Evolutionary conservation across 1,140 invertebrate species (phyloP), one percentile per base, ranked within the genome.

Genomic region (Halyomorpha halys): DNA sequence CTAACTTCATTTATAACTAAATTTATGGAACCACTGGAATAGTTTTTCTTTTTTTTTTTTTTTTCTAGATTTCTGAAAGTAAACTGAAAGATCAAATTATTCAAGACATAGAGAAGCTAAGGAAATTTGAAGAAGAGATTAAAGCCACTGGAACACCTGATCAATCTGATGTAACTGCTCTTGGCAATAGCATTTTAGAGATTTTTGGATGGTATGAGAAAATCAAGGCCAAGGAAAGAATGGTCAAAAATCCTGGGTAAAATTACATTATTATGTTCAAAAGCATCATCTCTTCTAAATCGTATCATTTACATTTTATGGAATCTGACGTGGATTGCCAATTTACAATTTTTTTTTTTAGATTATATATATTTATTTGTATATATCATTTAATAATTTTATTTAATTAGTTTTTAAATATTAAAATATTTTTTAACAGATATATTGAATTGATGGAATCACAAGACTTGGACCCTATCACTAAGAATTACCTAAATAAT

Each of bases 381-480:
- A 30, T 30, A 8, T 30, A 30, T 4, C n/a, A n/a, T 3, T 3
- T 4, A 3, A 39, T 39, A 11, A 11, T 39, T 39, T 39, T 1
- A 6, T 13, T 39, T 39, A 11, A 39, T 1, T 39, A 39, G 4
- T 13, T 39, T 11, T 39, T 11, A 39, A 11, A 39, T 3, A 39
- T 39, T 6, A 39, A 6, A 11, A 39, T 11, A 1, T 39, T 11
- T 39, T 65, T 65, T 64, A 68, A 68, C 61, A 80, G 79, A 49
- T 73, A 78, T 14, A 74, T 77, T 34, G 74, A 78, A 34, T 61
- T 78, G 2, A 70, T 77, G 13, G 76, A 78, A 67, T 75, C 77
- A 65, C 75, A 78, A 61, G 77, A 80, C 65, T 72, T 80, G 15
- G 81, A 84, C 73, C 82, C 82, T 0, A 74, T 81, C 1, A 80